These are phyloP conservation scores for Theropithecus gelada DNA, from an alignment of 2,113 vertebrate genomes.

Conservation along the genomic window DNA sequence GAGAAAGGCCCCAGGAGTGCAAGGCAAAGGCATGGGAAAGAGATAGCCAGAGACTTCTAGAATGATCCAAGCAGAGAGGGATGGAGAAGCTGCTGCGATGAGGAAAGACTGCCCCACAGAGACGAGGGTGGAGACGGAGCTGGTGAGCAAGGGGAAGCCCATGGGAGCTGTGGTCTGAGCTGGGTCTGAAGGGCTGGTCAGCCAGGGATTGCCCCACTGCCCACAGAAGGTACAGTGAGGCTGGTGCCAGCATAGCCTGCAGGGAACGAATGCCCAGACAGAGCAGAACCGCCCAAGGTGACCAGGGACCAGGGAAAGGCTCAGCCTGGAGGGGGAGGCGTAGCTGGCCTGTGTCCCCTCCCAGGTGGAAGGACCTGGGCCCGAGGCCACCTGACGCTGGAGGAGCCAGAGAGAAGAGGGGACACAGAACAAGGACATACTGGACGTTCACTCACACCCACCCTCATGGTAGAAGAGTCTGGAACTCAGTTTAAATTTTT, in stretches of 20 bases:
- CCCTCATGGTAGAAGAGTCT: neutral
- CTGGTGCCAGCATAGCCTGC: fast-evolving
- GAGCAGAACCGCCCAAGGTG: neutral
- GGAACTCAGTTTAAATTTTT: neutral
- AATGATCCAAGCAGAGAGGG: neutral
- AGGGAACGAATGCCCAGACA: neutral
- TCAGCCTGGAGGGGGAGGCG: neutral
- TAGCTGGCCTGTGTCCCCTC: neutral
- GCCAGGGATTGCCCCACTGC: fast-evolving
- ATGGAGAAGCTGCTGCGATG: neutral
- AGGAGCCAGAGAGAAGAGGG: neutral
- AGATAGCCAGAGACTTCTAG: neutral
- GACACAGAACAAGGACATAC: neutral
- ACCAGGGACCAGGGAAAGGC: fast-evolving
- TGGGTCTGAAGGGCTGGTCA: fast-evolving
- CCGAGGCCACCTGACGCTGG: neutral
- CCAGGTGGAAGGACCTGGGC: too few species aligned
- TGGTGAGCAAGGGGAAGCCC: neutral
- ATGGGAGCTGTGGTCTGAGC: neutral
- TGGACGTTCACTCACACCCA: fast-evolving
- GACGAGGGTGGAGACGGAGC: fast-evolving
- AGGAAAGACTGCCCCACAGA: neutral
- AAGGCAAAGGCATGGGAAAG: neutral
- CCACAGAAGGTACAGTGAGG: fast-evolving
- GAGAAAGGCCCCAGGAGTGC: neutral